Evolutionary conservation across 2,113 vertebrate species (phyloP).

Genomic region (Galbula dea): DNA sequence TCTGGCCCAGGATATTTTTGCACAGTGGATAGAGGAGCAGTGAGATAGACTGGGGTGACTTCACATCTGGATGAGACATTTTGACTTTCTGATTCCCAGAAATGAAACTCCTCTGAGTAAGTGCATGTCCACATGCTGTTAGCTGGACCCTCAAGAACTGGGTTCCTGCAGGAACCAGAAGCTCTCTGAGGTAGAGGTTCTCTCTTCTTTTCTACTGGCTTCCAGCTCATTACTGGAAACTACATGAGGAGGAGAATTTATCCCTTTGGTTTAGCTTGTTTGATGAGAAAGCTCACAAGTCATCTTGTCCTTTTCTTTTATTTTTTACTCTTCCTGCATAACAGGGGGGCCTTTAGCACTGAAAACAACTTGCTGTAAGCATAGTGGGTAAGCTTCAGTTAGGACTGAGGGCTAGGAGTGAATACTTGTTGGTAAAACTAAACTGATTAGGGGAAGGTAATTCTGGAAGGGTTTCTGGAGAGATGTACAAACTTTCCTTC

Average conservation of each 20-base stretch:
- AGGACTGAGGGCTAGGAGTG: neutral
- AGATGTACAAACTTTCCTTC: neutral
- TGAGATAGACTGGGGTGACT: neutral
- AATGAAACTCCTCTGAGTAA: neutral
- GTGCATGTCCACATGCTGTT: fast-evolving
- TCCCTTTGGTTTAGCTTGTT: neutral
- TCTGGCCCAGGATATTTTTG: neutral
- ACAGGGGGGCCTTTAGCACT: neutral
- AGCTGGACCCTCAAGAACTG: neutral
- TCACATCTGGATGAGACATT: neutral
- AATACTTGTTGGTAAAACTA: neutral
- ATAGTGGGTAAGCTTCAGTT: neutral
- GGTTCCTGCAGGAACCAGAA: fast-evolving
- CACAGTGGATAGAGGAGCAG: neutral
- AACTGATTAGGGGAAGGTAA: neutral
- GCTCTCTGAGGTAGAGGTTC: neutral
- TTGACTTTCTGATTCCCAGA: neutral
- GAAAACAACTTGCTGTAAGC: fast-evolving
- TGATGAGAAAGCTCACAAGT: neutral
- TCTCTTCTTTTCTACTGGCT: neutral
- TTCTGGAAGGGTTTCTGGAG: neutral
- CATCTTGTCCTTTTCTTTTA: neutral
- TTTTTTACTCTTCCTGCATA: neutral
- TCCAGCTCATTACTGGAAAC: neutral
- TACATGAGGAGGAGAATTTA: neutral